phyloP scores from a whole-genome alignment of 2,113 vertebrate species.

The Cynopterus brachyotis region DNA sequence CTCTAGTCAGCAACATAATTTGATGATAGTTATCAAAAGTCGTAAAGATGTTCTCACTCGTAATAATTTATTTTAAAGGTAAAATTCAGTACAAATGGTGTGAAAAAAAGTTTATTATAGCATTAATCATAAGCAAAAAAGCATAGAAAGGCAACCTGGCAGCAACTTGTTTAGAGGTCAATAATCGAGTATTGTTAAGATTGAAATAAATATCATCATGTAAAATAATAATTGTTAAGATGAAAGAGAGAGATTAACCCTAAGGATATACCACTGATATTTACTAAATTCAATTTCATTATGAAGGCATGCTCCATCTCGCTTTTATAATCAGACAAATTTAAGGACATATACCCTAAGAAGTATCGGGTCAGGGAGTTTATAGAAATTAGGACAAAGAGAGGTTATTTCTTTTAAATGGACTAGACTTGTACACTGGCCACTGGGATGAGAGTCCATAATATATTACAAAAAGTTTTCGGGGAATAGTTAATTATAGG shows the following conservation, averaged over 20 bases:
- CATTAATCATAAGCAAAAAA: background rate
- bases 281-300: background rate
- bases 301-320: background rate
- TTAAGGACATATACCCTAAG: background rate
- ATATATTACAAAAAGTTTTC: background rate
- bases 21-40: background rate
- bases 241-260: background rate
- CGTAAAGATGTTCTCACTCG: background rate
- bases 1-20: background rate
- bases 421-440: background rate
- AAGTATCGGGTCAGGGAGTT: background rate
- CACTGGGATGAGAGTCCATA: background rate
- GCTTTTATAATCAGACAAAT: background rate
- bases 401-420: background rate
- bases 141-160: background rate
- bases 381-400: background rate
- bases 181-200: background rate
- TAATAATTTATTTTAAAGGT: background rate
- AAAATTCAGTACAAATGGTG: background rate
- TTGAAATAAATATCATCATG: background rate
- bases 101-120: background rate
- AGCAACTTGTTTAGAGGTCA: background rate
- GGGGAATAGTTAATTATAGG: background rate
- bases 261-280: background rate
- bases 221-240: slow-evolving; percentile 25